phyloP scores from a whole-genome alignment of 2,888 invertebrate species.

The Diachrysia chrysitis region DNA sequence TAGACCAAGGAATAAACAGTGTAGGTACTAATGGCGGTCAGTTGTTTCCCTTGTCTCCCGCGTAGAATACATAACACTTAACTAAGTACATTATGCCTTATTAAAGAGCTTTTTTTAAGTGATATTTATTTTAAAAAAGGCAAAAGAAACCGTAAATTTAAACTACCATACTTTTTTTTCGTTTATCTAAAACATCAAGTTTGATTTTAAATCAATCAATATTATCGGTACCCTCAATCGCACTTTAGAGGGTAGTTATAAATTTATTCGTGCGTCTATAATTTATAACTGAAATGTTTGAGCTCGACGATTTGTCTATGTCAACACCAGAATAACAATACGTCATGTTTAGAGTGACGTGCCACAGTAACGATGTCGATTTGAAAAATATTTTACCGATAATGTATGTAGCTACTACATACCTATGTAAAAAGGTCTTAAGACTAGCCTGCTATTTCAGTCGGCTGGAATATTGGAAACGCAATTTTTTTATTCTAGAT shows the following conservation, averaged over 20 bases:
- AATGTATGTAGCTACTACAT: not conserved
- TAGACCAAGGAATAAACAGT: no score
- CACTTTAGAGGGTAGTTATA: not conserved
- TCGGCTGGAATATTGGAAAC: no score
- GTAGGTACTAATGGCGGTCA: no score
- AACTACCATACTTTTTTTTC: no score
- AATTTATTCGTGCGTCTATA: not conserved
- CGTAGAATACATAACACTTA: no score
- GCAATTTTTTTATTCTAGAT: no score
- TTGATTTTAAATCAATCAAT: not conserved
- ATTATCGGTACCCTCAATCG: not conserved
- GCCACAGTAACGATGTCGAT: not conserved
- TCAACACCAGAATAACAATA: conserved; percentile 3
- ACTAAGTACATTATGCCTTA: no score
- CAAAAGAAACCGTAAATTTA: no score
- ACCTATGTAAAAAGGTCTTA: not conserved
- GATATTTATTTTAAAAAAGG: no score
- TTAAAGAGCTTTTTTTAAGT: no score
- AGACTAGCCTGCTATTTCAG: not conserved
- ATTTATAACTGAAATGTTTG: not conserved
- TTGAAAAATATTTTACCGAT: not conserved
- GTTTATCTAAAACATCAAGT: not conserved
- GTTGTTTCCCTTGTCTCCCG: no score
- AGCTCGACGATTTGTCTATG: conserved; percentile 1
- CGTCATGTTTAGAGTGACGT: not conserved